Conservation (phyloP, 2,888 invertebrate species). For the Agrilus biguttatus region DNA sequence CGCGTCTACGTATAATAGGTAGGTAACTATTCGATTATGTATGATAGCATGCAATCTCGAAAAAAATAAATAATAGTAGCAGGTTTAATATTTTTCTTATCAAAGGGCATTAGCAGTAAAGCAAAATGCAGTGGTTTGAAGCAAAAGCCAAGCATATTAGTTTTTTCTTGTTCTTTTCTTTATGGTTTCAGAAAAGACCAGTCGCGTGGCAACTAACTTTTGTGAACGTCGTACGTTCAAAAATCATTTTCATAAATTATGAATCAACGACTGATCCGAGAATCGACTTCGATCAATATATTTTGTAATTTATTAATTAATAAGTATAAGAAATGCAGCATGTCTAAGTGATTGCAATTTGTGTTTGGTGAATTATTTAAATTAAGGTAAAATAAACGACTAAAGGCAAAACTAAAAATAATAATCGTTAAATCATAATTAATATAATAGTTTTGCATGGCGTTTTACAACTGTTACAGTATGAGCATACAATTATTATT, state of each 20-base stretch:
- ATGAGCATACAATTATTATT: background rate
- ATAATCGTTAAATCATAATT: slow-evolving; percentile 2
- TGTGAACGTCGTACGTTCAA: slow-evolving; percentile 8
- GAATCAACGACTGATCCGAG: slow-evolving; percentile 28
- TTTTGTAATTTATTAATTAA: slow-evolving; percentile 7
- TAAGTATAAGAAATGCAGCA: slow-evolving; percentile 24
- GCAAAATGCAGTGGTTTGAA: slow-evolving; percentile 14
- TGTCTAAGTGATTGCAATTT: slow-evolving; percentile 34
- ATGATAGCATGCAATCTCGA: slow-evolving; percentile 6
- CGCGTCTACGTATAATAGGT: too few species aligned
- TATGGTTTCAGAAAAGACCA: slow-evolving; percentile 57
- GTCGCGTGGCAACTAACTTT: slow-evolving; percentile 48
- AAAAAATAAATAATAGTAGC: slow-evolving; percentile 1
- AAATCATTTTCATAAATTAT: slow-evolving; percentile 5
- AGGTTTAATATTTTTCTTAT: too few species aligned
- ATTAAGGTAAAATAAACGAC: slow-evolving; percentile 17
- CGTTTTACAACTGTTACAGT: too few species aligned
- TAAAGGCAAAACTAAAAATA: slow-evolving; percentile 20
- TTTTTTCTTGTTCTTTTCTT: slow-evolving; percentile 2
- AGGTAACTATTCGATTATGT: too few species aligned
- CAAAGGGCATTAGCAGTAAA: slow-evolving; percentile 5
- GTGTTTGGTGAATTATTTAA: slow-evolving; percentile 28
- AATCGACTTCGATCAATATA: slow-evolving; percentile 6
- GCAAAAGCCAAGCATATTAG: slow-evolving; percentile 16
- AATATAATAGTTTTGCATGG: too few species aligned